Percentiles rank a stretch among this genome's conserved stretches.
These are phyloP conservation scores for Naso thynnoides DNA, from an alignment of 2,797 vertebrate species.

Conservation along the genomic window DNA sequence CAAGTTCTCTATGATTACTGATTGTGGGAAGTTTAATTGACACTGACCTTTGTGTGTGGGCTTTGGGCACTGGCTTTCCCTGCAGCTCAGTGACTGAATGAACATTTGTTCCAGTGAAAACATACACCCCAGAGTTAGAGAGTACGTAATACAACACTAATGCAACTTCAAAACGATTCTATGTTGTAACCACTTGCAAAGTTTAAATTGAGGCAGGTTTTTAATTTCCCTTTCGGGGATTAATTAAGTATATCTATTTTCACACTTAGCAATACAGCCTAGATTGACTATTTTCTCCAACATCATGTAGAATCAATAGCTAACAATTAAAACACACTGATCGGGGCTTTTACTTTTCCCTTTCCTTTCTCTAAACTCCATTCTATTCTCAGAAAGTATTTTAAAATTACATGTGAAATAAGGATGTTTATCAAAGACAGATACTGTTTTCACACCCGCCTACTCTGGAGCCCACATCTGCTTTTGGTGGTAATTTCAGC, in stretches of 20 bases:
- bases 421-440: conserved; percentile 20
- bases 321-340: neutral
- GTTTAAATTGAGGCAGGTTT: conserved; percentile 5
- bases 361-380: neutral
- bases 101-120: conserved; percentile 41
- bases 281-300: neutral
- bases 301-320: neutral
- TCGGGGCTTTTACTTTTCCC: neutral
- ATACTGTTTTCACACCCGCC: conserved; percentile 8
- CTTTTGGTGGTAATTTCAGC: conserved; percentile 37
- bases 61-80: conserved; percentile 13
- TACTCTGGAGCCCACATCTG: conserved; percentile 33
- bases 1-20: conserved; percentile 15
- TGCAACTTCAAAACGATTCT: conserved; percentile 7
- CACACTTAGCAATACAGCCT: neutral
- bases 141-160: conserved; percentile 27
- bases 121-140: conserved; percentile 20
- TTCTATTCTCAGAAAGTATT: conserved; percentile 5
- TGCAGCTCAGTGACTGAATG: conserved; percentile 30
- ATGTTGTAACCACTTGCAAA: neutral
- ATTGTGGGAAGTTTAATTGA: conserved; percentile 27
- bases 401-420: too few species aligned
- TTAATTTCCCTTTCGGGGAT: conserved; percentile 6
- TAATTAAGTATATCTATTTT: too few species aligned
- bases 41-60: conserved; percentile 20